Conservation (phyloP, 2,113 vertebrate species). For the Empidonax alnorum region DNA sequence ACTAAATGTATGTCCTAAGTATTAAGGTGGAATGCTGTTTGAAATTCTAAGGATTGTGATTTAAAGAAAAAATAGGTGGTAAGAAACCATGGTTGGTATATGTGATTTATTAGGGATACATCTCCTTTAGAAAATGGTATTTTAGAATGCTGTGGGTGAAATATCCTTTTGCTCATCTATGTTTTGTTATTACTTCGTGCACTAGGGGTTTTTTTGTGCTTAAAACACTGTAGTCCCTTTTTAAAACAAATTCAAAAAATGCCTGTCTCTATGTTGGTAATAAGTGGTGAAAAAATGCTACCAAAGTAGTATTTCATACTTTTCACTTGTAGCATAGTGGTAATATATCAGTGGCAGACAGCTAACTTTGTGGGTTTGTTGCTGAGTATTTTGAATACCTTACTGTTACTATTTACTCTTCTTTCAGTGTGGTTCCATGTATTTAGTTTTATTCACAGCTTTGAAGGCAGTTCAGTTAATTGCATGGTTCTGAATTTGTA, state of each 20-base stretch:
- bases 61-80: neutral
- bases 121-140: neutral
- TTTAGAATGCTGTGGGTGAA: neutral
- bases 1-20: neutral
- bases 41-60: neutral
- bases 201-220: neutral
- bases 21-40: neutral
- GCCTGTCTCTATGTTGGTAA: neutral
- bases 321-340: neutral
- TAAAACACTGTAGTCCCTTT: neutral
- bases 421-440: neutral
- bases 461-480: neutral
- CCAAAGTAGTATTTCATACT: neutral
- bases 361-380: neutral
- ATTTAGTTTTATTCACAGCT: neutral
- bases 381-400: neutral
- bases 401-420: neutral
- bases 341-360: neutral
- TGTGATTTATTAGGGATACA: neutral
- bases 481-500: neutral
- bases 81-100: neutral
- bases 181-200: neutral
- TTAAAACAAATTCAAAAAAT: neutral
- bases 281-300: neutral
- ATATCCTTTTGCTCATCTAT: neutral